Evolutionary conservation across 2,888 invertebrate species (phyloP), one percentile per base, ranked within the genome.

Genomic region (Dioctria rufipes): DNA sequence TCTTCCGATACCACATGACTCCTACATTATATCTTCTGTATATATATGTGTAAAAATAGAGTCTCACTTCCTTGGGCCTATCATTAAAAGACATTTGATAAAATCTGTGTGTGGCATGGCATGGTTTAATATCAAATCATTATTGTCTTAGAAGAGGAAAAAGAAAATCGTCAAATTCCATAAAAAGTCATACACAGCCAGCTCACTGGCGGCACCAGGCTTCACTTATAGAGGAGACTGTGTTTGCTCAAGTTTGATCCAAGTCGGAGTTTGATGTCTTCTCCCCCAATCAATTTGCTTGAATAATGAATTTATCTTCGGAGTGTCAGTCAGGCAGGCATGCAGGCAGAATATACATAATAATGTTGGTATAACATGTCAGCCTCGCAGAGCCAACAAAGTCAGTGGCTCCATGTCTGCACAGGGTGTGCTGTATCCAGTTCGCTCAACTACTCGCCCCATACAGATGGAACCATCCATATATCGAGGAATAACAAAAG

Each of bases 291-390:
- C 77, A 77, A 77, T 77, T 77, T 77, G 61, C 77, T 9, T 77
- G 63, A 77, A 77, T 77, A 77, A 77, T 77, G 77, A 63, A 77
- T 77, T 77, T 63, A 77, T 77, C 77, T 77, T 58, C 37, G 54
- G 46, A 49, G 77, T 77, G 77, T 77, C 77, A 25, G 25, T 25
- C 25, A 77, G 77, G 43, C 63, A 63, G 40, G 60, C 6, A 60
- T 13, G 25, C 60, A 5, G 63, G 51, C 40, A 40, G 13, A 25
- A 2, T 25, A 25, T 25, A 25, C 25, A 25, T 25, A 25, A 25
- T 2, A 25, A 25, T 25, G 25, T 25, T 25, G 25, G 25, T 25
- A 25, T 25, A 25, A 25, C 25, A 25, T 25, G 25, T 25, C 25
- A 25, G 13, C 5, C 69, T 54, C 11, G 49, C 51, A 69, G 25